These are phyloP conservation scores for Ptychochromis oligacanthus DNA, from an alignment of 2,113 vertebrate genomes.

Conservation along the genomic window DNA sequence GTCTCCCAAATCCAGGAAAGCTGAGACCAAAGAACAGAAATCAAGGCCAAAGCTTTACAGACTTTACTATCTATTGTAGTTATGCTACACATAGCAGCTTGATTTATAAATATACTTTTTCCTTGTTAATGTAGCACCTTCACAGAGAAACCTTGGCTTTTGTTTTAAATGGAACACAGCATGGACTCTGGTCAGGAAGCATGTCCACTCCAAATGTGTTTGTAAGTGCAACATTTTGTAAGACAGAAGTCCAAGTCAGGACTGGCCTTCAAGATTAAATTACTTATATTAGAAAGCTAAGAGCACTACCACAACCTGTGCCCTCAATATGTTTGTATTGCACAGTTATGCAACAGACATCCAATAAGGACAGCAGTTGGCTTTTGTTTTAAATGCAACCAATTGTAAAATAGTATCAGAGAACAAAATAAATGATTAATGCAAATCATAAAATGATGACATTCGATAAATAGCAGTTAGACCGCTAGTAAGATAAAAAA, in stretches of 20 bases:
- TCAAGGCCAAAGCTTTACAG: slow-evolving; percentile 19
- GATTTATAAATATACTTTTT: background rate
- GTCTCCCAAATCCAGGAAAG: slow-evolving; percentile 71
- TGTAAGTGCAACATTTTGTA: background rate
- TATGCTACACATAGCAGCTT: too few relatives aligned
- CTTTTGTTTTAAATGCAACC: background rate
- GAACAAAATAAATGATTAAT: background rate
- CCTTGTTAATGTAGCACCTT: slow-evolving; percentile 72
- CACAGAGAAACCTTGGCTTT: slow-evolving; percentile 83
- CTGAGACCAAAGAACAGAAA: slow-evolving; percentile 20
- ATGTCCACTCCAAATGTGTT: slow-evolving; percentile 17
- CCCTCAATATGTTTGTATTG: background rate
- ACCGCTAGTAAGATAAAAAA: too few relatives aligned
- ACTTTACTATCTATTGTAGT: slow-evolving; percentile 7
- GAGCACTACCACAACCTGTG: background rate
- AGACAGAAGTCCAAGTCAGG: slow-evolving; percentile 12
- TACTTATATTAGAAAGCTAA: background rate
- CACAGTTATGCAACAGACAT: background rate
- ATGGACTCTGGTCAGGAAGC: slow-evolving; percentile 77
- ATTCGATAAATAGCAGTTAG: background rate
- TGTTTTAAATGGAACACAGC: slow-evolving; percentile 69
- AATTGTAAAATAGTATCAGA: background rate
- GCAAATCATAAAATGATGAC: background rate
- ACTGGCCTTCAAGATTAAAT: background rate
- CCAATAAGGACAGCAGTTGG: background rate